Evolutionary conservation across 2,888 invertebrate species (phyloP), one percentile per base, ranked within the genome.

Genomic region (Melanchra persicariae): DNA sequence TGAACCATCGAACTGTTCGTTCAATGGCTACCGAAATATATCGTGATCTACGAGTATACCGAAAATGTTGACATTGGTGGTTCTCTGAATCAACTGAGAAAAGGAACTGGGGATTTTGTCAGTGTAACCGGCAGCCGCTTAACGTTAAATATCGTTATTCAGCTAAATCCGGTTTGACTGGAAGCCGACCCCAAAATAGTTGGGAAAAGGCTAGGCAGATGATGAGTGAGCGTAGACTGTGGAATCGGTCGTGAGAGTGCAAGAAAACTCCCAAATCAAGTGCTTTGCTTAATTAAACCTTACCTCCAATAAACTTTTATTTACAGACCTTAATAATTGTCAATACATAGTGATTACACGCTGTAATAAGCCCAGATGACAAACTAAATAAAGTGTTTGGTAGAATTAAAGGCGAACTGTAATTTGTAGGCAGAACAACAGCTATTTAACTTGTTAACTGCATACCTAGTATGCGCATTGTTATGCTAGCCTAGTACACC

Each of bases 381-480:
- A 19, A 61, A 47, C 34, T 22, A 30, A 71, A 45, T 77, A 40
- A 62, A 55, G 49, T 61, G 60, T 49, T 63, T 78, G 30, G 58
- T 72, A 22, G 43, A 26, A 49, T 52, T 62, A 71, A 62, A 77
- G 22, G 70, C 15, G 12, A 17, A 40, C 34, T 37, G 47, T 78
- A 78, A 78, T 75, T 71, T 75, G 58, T 59, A 78, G 52, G 26
- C 72, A 30, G 72, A 58, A 77, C 40, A 43, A 43, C n/a, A 55
- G 55, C 74, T 60, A 49, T 51, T 73, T 73, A 73, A 24, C 49
- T 73, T 60, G 55, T 61, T 79, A 73, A 51, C 57, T 30, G 37
- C 30, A 58, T 57, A n/a, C n/a, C n/a, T n/a, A 26, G 22, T 45
- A 34, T 49, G 10, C n/a, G n/a, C 58, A 70, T 45, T 34, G 12